Evolutionary conservation across 2,797 vertebrate species (phyloP), one percentile per base, ranked within the genome.

Genomic region (Erethizon dorsatum): DNA sequence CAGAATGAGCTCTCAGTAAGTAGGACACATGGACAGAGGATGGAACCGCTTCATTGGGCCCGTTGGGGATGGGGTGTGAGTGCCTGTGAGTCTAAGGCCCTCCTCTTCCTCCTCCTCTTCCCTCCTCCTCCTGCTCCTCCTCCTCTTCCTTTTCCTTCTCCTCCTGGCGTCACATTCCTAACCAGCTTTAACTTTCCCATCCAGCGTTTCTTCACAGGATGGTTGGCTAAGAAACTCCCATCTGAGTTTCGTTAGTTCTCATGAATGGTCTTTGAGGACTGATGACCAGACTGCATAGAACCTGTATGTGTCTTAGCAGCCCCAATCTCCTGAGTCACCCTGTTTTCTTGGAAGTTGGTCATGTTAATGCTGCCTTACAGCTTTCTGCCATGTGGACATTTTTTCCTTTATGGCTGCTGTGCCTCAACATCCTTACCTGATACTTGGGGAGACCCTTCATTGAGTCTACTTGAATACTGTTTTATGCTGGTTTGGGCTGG

Each of bases 41-140:
- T 3, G 26, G 59, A 28, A 15, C 31, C 41, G 1, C 3, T 1
- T 2, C 0, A 0, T 22, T 41, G 1, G 24, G 6, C 4, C 54
- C 0, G 2, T 45, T 57, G 28, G 26, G 18, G 57, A 20, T 14
- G 7, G 26, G 33, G 56, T 2, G 13, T 4, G 4, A 57, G 45
- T 52, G 85, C 50, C 57, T 37, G 12, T 17, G n/a, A 82, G n/a
- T 11, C 41, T 18, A 57, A n/a, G 31, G 6, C 28, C 65, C 52
- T 65, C 37, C 33, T 67, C 31, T 14, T 63, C 33, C 17, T 57
- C 56, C 33, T 31, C 17, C 7, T 41, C 12, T 12, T 28, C 26
- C 26, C 45, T 59, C 26, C 22, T 63, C 52, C 33, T 37, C 11
- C 24, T 47, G 0, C 4, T 71, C 18, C 13, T 31, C 50, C 52